Percentiles rank a stretch among this genome's conserved stretches.
Conservation (phyloP, 2,888 invertebrate species). For the Lasioglossum calceatum region DNA sequence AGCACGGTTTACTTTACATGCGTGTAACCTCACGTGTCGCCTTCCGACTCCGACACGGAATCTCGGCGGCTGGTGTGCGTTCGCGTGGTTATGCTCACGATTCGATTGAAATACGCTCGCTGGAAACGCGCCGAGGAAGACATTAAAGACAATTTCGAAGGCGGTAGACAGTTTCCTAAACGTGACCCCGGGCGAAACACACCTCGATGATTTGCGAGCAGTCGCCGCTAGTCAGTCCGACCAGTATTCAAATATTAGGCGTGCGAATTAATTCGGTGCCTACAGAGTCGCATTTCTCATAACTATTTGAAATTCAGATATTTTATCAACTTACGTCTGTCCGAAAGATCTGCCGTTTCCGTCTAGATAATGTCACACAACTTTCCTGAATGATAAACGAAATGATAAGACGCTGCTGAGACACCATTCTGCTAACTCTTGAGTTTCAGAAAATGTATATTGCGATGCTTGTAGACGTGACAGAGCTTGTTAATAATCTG, state of each 20-base stretch:
- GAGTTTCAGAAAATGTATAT: not conserved
- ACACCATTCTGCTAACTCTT: not conserved
- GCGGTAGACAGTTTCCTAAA: not conserved
- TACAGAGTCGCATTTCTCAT: not conserved
- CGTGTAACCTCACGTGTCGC: constrained; percentile 42
- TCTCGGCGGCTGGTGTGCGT: not conserved
- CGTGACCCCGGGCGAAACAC: not conserved
- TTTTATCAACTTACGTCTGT: not conserved
- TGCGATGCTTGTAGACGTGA: not conserved
- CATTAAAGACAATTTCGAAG: constrained; percentile 20
- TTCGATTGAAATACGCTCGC: constrained; percentile 13
- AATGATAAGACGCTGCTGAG: not conserved
- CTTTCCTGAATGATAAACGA: not conserved
- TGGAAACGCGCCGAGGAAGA: constrained; percentile 22
- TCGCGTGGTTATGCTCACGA: constrained; percentile 1
- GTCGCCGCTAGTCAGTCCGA: not conserved
- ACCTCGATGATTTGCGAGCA: not conserved
- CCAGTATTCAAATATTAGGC: not conserved
- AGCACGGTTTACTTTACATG: constrained; percentile 40
- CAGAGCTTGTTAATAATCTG: not conserved
- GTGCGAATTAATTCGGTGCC: not conserved
- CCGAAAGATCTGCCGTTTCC: not conserved
- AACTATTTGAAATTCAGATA: not conserved
- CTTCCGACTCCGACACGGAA: constrained; percentile 35
- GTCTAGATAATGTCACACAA: not conserved